phyloP scores from a whole-genome alignment of 2,888 invertebrate genomes.

The Sminthurides aquaticus region DNA sequence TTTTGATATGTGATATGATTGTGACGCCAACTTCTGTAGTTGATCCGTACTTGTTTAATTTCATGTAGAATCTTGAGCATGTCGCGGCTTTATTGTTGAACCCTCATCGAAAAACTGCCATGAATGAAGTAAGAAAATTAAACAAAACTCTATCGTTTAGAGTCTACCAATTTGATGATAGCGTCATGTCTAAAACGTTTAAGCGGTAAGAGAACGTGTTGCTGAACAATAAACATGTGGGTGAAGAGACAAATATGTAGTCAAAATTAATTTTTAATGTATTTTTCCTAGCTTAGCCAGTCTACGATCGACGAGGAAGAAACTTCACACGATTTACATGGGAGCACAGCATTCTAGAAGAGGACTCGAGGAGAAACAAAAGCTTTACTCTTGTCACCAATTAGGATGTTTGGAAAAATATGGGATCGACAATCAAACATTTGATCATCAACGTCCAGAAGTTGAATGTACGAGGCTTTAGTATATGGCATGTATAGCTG shows the following conservation, averaged over 20 bases:
- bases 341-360: not conserved
- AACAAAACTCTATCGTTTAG: constrained; percentile 37
- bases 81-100: constrained; percentile 34
- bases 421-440: constrained; percentile 16
- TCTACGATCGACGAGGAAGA: constrained; percentile 28
- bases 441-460: constrained; percentile 26
- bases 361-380: not conserved
- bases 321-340: constrained; percentile 1
- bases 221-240: not conserved
- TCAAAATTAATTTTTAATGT: not conserved
- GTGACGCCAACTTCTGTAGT: too few species aligned
- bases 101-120: constrained; percentile 40
- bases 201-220: constrained; percentile 25
- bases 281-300: constrained; percentile 29
- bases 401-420: constrained; percentile 24
- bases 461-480: constrained; percentile 35
- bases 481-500: not conserved
- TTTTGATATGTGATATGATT: constrained; percentile 2
- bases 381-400: constrained; percentile 28
- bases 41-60: constrained; percentile 7
- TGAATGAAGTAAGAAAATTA: constrained; percentile 40
- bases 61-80: constrained; percentile 35
- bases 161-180: constrained; percentile 38
- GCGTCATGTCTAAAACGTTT: constrained; percentile 43
- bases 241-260: too few species aligned